Base-by-base conservation (phyloP, 2,888 invertebrate species). In the Litoditis marina region DNA sequence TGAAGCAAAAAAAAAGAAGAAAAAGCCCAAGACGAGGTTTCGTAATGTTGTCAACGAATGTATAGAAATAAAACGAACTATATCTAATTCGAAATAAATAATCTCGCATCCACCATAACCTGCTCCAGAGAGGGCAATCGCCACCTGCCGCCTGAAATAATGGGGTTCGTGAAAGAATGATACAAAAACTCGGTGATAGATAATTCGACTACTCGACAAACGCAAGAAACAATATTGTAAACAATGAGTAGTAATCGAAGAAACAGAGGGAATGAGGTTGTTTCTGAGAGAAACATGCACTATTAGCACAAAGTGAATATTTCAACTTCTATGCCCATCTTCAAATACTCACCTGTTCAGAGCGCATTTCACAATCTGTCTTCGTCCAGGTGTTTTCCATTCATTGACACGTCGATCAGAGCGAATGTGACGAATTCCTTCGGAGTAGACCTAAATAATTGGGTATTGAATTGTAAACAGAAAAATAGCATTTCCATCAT, bases 21-120 rank as follows among this genome's bases (percentile, higher is more conserved):
- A n/a, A n/a, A n/a, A n/a, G n/a, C n/a, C n/a, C n/a, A n/a, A n/a
- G n/a, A n/a, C n/a, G n/a, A n/a, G n/a, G n/a, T n/a, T n/a, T n/a
- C n/a, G n/a, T n/a, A n/a, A n/a, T n/a, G n/a, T n/a, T n/a, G n/a
- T n/a, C n/a, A n/a, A n/a, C n/a, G n/a, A n/a, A n/a, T n/a, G n/a
- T n/a, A n/a, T n/a, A n/a, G n/a, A n/a, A 13, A 27, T 54, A 27
- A 64, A 52, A 87, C 91, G 89, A 88, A 94, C 94, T 75, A 93
- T 91, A 85, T 98, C 96, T 94, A 98, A 93, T 87, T 98, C 96
- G 84, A 98, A 98, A 86, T 96, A 98, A 47, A 98, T 94, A 65
- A 99, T 87, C 86, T 98, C 98, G 46, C 95, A 93, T 2, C 95
- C 96, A 36, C 92, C 53, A 6, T 50, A 36, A 27, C 53, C 53